These are phyloP conservation scores for Morpho achilles DNA, from an alignment of 2,888 invertebrate species.

Conservation along the genomic window DNA sequence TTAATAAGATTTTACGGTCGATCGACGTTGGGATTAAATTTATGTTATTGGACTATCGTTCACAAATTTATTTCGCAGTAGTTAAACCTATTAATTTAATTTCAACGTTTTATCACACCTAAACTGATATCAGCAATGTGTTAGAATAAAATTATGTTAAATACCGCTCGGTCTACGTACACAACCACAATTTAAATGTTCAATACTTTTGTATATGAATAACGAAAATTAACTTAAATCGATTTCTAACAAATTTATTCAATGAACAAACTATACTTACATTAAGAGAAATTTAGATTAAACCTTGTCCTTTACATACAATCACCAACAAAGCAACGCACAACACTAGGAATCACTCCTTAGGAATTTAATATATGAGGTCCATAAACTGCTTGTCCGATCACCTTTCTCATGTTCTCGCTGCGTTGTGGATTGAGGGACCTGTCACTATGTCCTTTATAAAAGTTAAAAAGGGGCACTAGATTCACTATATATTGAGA, in stretches of 20 bases:
- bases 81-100: slow-evolving; percentile 15
- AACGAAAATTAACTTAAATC: slow-evolving; percentile 43
- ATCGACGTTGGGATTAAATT: slow-evolving; percentile 6
- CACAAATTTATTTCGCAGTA: slow-evolving; percentile 6
- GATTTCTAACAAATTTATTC: slow-evolving; percentile 58
- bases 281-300: slow-evolving; percentile 31
- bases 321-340: slow-evolving; percentile 69
- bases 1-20: slow-evolving; percentile 15
- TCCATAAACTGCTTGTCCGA: slow-evolving; percentile 57
- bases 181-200: slow-evolving; percentile 32
- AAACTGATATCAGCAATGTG: slow-evolving; percentile 2
- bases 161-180: slow-evolving; percentile 11
- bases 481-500: slow-evolving; percentile 33
- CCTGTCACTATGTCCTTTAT: slow-evolving; percentile 26
- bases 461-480: slow-evolving; percentile 39
- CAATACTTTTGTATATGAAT: slow-evolving; percentile 24
- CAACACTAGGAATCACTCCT: slow-evolving; percentile 56
- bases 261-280: slow-evolving; percentile 65
- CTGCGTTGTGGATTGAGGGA: slow-evolving; percentile 33
- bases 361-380: slow-evolving; percentile 42
- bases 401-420: slow-evolving; percentile 72
- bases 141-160: slow-evolving; percentile 17
- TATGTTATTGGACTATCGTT: slow-evolving; percentile 1
- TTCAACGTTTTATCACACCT: slow-evolving; percentile 2
- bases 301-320: slow-evolving; percentile 46